Evolutionary conservation across 2,797 vertebrate species (phyloP).

Genomic region (Hemibagrus guttatus): DNA sequence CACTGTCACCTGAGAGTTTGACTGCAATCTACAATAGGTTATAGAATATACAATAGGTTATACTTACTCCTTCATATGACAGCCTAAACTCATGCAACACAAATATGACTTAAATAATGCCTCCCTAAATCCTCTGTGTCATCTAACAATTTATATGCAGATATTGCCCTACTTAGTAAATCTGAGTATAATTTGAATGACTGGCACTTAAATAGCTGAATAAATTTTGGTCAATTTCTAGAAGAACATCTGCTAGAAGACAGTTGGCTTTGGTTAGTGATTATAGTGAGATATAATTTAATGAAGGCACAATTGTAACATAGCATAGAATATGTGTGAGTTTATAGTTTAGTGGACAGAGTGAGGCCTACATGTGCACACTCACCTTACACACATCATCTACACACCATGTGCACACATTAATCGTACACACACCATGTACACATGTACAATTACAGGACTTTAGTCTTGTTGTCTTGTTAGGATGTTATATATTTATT

Average conservation of each 20-base stretch:
- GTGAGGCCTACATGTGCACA: background rate
- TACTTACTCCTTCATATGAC: background rate
- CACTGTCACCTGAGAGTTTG: conserved; percentile 1
- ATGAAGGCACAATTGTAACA: background rate
- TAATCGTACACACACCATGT: background rate
- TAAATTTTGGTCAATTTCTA: background rate
- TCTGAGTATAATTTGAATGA: background rate
- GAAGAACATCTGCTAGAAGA: background rate
- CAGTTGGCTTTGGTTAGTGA: conserved; percentile 9
- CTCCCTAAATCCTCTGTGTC: background rate
- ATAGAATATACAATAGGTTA: background rate
- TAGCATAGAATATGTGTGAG: background rate
- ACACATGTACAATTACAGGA: background rate
- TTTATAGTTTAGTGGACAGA: background rate
- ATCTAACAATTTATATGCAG: background rate
- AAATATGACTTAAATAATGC: background rate
- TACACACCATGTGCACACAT: background rate
- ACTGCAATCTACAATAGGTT: background rate
- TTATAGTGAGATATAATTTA: background rate
- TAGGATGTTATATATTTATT: background rate
- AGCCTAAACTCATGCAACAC: background rate
- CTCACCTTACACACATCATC: background rate
- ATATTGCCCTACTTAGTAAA: background rate
- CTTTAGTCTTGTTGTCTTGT: background rate
- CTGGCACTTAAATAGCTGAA: background rate